These are phyloP conservation scores for Cassiopea xamachana DNA, from an alignment of 30 jellyfish, hydroid and myxozoan genomes.

Conservation along the genomic window DNA sequence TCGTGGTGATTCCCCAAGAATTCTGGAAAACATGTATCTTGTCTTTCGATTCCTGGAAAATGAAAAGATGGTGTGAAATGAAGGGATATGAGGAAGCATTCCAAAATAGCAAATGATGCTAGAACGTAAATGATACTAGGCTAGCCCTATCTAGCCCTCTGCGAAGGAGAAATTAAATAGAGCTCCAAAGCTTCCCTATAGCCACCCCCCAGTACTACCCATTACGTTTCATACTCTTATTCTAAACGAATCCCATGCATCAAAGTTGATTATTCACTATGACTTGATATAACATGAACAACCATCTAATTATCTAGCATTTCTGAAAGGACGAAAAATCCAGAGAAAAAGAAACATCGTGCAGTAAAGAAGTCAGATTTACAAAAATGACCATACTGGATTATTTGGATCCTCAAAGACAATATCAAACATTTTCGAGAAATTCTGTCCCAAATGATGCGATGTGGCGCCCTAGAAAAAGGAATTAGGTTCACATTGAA, in stretches of 20 bases:
- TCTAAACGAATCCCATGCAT: neutral
- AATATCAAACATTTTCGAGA: slow-evolving; percentile 99
- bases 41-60: slow-evolving; percentile 88
- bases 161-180: too few species aligned
- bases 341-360: neutral
- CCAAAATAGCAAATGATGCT: too few species aligned
- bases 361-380: neutral
- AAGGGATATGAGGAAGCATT: too few species aligned
- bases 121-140: too few species aligned
- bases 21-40: slow-evolving; percentile 90
- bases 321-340: too few species aligned
- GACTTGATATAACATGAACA: too few species aligned
- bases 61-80: neutral
- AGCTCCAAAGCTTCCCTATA: too few species aligned
- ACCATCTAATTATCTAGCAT: too few species aligned
- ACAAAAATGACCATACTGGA: slow-evolving; percentile 51
- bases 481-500: neutral
- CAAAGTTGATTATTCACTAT: too few species aligned
- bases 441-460: slow-evolving; percentile 99
- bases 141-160: too few species aligned
- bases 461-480: slow-evolving; percentile 99
- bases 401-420: slow-evolving; percentile 97
- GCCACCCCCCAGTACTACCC: too few species aligned
- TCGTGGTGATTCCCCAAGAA: slow-evolving; percentile 99
- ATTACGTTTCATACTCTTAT: neutral